Evolutionary conservation across 2,797 vertebrate genomes (phyloP).

Genomic region (Alectoris magna): DNA sequence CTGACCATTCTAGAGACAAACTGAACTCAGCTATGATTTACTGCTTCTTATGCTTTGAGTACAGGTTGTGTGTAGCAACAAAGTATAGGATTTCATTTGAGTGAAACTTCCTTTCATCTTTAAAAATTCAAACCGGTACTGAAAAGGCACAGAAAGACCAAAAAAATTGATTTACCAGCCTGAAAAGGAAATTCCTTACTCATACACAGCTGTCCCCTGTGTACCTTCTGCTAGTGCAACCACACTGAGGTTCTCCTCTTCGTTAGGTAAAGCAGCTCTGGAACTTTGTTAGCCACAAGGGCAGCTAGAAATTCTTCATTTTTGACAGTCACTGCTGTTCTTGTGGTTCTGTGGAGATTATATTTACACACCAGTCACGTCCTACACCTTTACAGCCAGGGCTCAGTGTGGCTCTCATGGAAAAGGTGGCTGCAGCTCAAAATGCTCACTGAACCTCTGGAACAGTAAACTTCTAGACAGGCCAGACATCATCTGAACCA

Average conservation of each 20-base stretch:
- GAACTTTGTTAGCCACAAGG: conserved; percentile 15
- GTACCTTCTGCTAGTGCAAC: background rate
- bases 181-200: background rate
- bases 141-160: background rate
- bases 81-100: conserved; percentile 7
- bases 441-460: conserved; percentile 15
- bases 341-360: conserved; percentile 56
- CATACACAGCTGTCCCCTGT: background rate
- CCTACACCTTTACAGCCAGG: conserved; percentile 46
- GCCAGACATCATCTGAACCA: conserved; percentile 15
- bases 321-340: conserved; percentile 27
- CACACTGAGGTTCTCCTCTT: background rate
- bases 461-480: conserved; percentile 54
- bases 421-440: conserved; percentile 70
- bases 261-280: background rate
- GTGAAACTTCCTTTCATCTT: conserved; percentile 44
- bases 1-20: background rate
- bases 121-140: conserved; percentile 14
- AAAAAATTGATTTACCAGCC: background rate
- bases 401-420: conserved; percentile 45
- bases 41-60: background rate
- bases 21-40: background rate
- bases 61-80: background rate
- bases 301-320: conserved; percentile 17
- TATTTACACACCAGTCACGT: conserved; percentile 52